A percentile compares a stretch with the other conserved stretches of the same genome.
Evolutionary conservation across 1,140 invertebrate genomes (phyloP).

Genomic region (Plectrocnemia conspersa): DNA sequence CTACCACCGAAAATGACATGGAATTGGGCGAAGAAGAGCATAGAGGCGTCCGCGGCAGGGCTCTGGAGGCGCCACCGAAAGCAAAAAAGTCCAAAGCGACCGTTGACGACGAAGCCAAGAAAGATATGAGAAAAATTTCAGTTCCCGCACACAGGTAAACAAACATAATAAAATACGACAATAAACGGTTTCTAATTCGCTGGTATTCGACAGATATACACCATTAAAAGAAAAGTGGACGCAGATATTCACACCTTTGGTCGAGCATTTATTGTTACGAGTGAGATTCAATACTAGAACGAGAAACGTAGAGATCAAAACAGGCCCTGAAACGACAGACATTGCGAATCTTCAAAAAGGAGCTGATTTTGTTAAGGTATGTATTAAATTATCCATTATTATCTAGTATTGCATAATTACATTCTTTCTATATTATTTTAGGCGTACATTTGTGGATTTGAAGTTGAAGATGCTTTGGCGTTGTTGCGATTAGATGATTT

Average conservation of each 20-base stretch:
- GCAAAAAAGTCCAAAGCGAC: slow-evolving; percentile 53
- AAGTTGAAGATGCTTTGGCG: slow-evolving; percentile 95
- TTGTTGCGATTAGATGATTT: slow-evolving; percentile 93
- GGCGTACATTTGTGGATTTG: slow-evolving; percentile 95
- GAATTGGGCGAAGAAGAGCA: slow-evolving; percentile 52
- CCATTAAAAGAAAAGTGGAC: slow-evolving; percentile 96
- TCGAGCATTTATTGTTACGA: slow-evolving; percentile 92
- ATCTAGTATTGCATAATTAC: background rate
- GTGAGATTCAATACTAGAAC: slow-evolving; percentile 92
- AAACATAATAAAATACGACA: background rate
- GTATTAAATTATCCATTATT: background rate
- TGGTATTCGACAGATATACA: slow-evolving; percentile 66
- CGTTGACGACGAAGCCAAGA: slow-evolving; percentile 54
- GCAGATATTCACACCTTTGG: slow-evolving; percentile 94
- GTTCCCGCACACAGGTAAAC: slow-evolving; percentile 57
- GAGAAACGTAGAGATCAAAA: slow-evolving; percentile 83
- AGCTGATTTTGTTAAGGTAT: slow-evolving; percentile 89
- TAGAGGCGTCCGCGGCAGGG: slow-evolving; percentile 61
- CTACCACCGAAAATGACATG: slow-evolving; percentile 51
- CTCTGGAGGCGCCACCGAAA: slow-evolving; percentile 39
- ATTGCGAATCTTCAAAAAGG: slow-evolving; percentile 92
- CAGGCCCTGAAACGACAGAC: slow-evolving; percentile 74
- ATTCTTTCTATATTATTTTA: slow-evolving; percentile 37
- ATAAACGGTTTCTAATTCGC: background rate
- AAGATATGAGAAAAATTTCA: slow-evolving; percentile 59